Conservation (phyloP, 2,888 invertebrate species). For the Tribolium freemani region DNA sequence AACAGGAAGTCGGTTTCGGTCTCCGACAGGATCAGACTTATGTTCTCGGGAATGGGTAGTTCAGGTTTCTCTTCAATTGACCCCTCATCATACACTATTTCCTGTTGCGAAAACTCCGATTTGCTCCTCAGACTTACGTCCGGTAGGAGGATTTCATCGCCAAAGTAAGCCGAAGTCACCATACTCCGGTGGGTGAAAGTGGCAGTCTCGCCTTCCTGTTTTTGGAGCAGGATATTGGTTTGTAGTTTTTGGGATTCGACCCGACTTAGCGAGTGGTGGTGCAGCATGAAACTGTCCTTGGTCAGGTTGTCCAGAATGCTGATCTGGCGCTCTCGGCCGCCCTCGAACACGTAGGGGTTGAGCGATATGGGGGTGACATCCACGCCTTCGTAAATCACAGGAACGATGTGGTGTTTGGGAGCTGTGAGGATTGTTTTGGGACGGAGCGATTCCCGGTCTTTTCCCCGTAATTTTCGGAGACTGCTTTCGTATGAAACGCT, state of each 20-base stretch:
- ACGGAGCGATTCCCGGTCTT: background rate
- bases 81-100: background rate
- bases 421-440: slow-evolving; percentile 5
- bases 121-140: background rate
- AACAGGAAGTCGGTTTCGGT: slow-evolving; percentile 77
- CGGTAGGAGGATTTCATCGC: slow-evolving; percentile 21
- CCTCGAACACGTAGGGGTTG: slow-evolving; percentile 60
- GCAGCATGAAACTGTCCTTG: slow-evolving; percentile 5
- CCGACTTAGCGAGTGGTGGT: background rate
- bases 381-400: slow-evolving; percentile 55
- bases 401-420: background rate
- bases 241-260: slow-evolving; percentile 24
- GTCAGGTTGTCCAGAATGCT: slow-evolving; percentile 28
- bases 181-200: slow-evolving; percentile 10
- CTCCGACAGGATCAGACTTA: slow-evolving; percentile 77
- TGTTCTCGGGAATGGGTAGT: slow-evolving; percentile 69
- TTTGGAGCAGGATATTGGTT: slow-evolving; percentile 9
- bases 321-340: slow-evolving; percentile 61
- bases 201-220: slow-evolving; percentile 19
- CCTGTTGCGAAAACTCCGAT: background rate
- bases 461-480: background rate
- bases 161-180: slow-evolving; percentile 17
- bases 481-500: background rate
- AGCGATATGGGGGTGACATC: slow-evolving; percentile 69
- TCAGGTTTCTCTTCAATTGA: background rate